Percentiles rank a stretch among this genome's conserved stretches.
These are phyloP conservation scores for Cyprinus carpio DNA, from an alignment of 2,113 vertebrate genomes.

Conservation along the genomic window DNA sequence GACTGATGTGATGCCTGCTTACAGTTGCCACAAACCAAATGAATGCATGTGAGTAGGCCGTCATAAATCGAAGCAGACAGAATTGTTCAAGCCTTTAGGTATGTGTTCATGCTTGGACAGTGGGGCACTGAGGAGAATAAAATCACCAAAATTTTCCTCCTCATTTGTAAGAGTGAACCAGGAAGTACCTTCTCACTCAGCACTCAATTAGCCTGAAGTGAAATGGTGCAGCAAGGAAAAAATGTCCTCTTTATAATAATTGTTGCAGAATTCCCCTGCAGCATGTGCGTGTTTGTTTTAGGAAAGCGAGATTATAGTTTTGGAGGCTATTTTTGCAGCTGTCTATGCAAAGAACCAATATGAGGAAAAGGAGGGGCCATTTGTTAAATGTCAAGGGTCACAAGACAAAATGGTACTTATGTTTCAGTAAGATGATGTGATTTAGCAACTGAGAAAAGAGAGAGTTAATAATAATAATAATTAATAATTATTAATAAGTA, in stretches of 20 bases:
- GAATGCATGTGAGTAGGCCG: neutral
- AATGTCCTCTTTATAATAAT: slow-evolving; percentile 69
- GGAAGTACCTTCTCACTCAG: slow-evolving; percentile 67
- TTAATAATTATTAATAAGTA: too few relatives aligned
- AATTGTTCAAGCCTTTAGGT: slow-evolving; percentile 5
- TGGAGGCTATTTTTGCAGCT: slow-evolving; percentile 62
- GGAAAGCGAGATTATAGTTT: slow-evolving; percentile 59
- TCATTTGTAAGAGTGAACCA: slow-evolving; percentile 56
- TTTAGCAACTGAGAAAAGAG: neutral
- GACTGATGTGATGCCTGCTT: slow-evolving; percentile 17
- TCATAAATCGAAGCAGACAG: neutral
- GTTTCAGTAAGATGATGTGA: neutral
- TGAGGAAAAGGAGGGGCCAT: slow-evolving; percentile 27
- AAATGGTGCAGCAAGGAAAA: slow-evolving; percentile 30
- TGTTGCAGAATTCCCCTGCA: slow-evolving; percentile 72
- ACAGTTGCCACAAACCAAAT: slow-evolving; percentile 32
- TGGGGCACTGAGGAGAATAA: neutral
- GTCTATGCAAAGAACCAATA: neutral
- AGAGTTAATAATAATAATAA: too few relatives aligned
- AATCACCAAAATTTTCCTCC: neutral
- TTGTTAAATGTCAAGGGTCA: slow-evolving; percentile 31
- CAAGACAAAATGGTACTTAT: neutral
- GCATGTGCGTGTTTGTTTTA: slow-evolving; percentile 71
- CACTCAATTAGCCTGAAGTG: slow-evolving; percentile 63
- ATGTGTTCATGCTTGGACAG: neutral